Evolutionary conservation across 2,888 invertebrate genomes (phyloP).

Genomic region (Eurois occulta): DNA sequence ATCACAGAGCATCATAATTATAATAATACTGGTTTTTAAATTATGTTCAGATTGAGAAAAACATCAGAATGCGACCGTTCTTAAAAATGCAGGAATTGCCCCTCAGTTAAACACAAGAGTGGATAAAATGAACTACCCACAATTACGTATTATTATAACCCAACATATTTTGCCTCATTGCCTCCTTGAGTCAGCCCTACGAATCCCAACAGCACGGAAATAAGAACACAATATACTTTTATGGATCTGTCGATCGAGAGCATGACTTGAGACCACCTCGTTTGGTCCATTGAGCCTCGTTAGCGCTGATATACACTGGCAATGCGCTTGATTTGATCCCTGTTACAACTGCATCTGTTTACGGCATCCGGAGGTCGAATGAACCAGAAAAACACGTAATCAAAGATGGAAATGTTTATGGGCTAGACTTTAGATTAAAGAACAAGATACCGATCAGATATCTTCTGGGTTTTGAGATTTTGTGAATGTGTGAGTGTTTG

Average conservation of each 20-base stretch:
- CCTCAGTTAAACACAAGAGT: not conserved
- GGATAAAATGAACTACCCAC: not conserved
- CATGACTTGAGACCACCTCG: slow-evolving; percentile 62
- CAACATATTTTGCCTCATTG: not conserved
- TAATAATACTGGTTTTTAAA: no score
- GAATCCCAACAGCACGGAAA: slow-evolving; percentile 28
- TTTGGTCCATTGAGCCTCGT: slow-evolving; percentile 68
- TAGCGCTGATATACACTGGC: slow-evolving; percentile 46
- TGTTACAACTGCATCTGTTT: slow-evolving; percentile 48
- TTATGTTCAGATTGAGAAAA: not conserved
- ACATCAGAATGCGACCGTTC: not conserved
- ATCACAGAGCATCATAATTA: no score
- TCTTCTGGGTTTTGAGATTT: not conserved
- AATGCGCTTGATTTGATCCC: slow-evolving; percentile 62
- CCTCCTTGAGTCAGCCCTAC: slow-evolving; percentile 31
- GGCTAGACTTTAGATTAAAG: not conserved
- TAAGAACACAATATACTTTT: slow-evolving; percentile 38
- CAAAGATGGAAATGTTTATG: not conserved
- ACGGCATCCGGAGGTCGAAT: slow-evolving; percentile 30
- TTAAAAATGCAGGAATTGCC: not conserved
- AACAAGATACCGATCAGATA: not conserved
- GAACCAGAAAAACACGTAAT: slow-evolving; percentile 4
- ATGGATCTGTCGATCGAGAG: slow-evolving; percentile 50
- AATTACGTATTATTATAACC: not conserved
- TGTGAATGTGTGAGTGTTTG: not conserved